Percentiles rank a stretch among this genome's conserved stretches.
phyloP scores from a whole-genome alignment of 2,888 invertebrate genomes.

The Cinara cedri region DNA sequence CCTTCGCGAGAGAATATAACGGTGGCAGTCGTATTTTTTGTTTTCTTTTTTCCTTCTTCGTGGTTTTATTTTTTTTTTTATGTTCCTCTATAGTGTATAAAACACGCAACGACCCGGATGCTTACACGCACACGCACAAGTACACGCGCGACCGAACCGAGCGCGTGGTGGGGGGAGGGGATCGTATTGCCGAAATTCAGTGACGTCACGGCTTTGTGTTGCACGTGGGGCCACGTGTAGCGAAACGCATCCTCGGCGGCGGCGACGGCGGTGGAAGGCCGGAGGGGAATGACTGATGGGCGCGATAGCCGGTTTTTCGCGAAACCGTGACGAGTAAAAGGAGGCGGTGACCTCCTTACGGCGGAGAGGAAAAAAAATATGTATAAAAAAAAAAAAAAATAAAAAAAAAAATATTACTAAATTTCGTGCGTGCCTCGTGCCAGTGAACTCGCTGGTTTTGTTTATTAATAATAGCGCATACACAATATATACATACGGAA shows the following conservation, averaged over 20 bases:
- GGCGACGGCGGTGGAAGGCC: neutral
- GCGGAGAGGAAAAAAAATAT: neutral
- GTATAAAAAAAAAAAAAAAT: neutral
- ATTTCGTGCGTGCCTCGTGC: constrained; percentile 35
- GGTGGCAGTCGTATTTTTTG: neutral
- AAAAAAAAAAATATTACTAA: neutral
- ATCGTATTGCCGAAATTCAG: constrained; percentile 53
- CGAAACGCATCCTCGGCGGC: constrained; percentile 40
- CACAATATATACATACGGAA: neutral
- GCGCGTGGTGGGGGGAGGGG: neutral
- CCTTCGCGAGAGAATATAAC: constrained; percentile 13
- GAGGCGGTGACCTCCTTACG: constrained; percentile 52
- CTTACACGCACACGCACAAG: neutral
- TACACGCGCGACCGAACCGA: neutral
- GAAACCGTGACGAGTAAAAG: constrained; percentile 51
- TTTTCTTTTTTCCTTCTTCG: neutral
- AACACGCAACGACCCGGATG: constrained; percentile 40
- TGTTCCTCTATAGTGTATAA: neutral
- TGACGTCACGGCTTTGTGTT: constrained; percentile 58
- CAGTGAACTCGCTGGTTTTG: constrained; percentile 44
- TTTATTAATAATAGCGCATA: constrained; percentile 28
- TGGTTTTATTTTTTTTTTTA: neutral
- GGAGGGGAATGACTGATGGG: constrained; percentile 43
- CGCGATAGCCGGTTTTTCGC: constrained; percentile 52
- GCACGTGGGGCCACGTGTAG: constrained; percentile 59